Evolutionary conservation across 2,888 invertebrate genomes (phyloP), one percentile per base, ranked within the genome.

Genomic region (Lampropteryx suffumata): DNA sequence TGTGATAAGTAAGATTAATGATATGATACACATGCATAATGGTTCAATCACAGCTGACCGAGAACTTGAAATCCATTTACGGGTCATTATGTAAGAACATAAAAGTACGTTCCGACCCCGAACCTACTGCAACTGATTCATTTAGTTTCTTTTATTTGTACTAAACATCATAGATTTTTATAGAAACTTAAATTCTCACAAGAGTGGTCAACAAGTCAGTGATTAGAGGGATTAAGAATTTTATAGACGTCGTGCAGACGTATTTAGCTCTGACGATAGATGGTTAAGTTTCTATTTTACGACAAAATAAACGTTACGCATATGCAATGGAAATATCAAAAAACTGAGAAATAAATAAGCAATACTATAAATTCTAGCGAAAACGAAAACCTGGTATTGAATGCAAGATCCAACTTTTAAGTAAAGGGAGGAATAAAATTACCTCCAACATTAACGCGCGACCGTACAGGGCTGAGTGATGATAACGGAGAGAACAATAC

Each of bases 1-100:
- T 52, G 43, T 56, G 59, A 61, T 59, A 57, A 61, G 57, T 59
- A 57, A 61, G 57, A 57, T 61, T 58, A 55, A 55, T 50, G 46
- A 47, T 44, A 47, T 49, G 50, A 48, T 42, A 53, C 34, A 36
- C 43, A 41, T 48, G 40, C 55, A 54, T 47, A 54, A 50, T 49
- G 49, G 32, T 55, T 57, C 46, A 52, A 50, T 55, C 46, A 50
- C 48, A 57, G 61, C 59, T 70, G 69, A 62, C 67, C 63, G 49
- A 69, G 69, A 69, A 69, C 65, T 71, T 64, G 59, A 59, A 63
- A 59, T 55, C 30, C 39, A 30, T 48, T 53, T 64, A 62, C 44
- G 42, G 55, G 43, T 59, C 58, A 57, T 56, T 59, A 65, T 64
- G 61, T 54, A 55, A 62, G 56, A 55, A 61, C 11, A 54, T 50